A percentile compares a stretch with the other conserved stretches of the same genome.
phyloP scores from a whole-genome alignment of 2,113 vertebrate genomes.

The Shinisaurus crocodilurus region DNA sequence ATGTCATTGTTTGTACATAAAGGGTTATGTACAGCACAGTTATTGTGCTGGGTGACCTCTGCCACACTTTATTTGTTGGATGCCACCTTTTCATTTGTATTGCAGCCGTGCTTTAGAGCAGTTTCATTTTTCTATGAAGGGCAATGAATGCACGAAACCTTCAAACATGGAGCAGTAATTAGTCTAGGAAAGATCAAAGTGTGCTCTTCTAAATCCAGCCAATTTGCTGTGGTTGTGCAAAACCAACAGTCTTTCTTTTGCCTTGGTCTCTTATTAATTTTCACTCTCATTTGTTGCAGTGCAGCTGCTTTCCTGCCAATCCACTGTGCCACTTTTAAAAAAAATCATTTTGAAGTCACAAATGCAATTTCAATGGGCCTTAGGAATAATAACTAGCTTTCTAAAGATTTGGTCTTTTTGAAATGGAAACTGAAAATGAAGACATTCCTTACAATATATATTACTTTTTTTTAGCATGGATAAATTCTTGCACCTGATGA shows the following conservation, averaged over 20 bases:
- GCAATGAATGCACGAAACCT: slow-evolving; percentile 68
- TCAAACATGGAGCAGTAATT: slow-evolving; percentile 77
- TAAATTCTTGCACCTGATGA: not conserved
- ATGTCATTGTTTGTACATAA: slow-evolving; percentile 69
- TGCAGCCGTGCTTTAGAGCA: slow-evolving; percentile 65
- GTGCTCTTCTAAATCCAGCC: slow-evolving; percentile 74
- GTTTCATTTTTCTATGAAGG: slow-evolving; percentile 73
- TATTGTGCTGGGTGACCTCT: slow-evolving; percentile 70
- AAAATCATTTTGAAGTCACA: slow-evolving; percentile 71
- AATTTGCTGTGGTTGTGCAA: slow-evolving; percentile 73
- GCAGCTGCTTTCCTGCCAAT: slow-evolving; percentile 72
- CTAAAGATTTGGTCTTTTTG: slow-evolving; percentile 47
- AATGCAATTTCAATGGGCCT: slow-evolving; percentile 74
- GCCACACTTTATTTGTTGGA: slow-evolving; percentile 66
- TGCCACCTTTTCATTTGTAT: slow-evolving; percentile 73
- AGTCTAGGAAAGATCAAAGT: slow-evolving; percentile 77
- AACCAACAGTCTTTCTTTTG: slow-evolving; percentile 72
- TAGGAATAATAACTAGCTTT: slow-evolving; percentile 62
- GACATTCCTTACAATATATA: slow-evolving; percentile 55
- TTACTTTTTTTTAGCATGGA: slow-evolving; percentile 15
- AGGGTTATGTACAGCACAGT: slow-evolving; percentile 66
- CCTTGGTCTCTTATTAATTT: slow-evolving; percentile 76
- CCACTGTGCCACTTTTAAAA: slow-evolving; percentile 65
- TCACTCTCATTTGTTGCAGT: slow-evolving; percentile 63
- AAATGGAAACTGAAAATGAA: slow-evolving; percentile 57